phyloP scores from a whole-genome alignment of 1,140 invertebrate genomes.

The Apis dorsata region DNA sequence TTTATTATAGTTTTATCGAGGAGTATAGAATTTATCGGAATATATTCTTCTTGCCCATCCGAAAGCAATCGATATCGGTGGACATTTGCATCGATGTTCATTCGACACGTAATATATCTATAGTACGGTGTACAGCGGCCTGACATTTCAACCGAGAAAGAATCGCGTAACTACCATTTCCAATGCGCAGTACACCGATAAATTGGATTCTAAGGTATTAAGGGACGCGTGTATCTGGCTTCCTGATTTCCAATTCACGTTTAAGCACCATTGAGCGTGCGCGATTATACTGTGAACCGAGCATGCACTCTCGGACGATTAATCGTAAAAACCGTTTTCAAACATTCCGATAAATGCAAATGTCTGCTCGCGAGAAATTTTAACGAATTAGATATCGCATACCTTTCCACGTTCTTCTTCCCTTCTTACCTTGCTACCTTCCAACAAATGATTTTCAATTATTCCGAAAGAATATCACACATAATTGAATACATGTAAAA shows the following conservation, averaged over 20 bases:
- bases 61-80: not conserved
- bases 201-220: constrained; percentile 61
- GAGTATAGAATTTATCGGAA: not conserved
- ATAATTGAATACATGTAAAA: too few species aligned
- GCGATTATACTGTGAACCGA: constrained; percentile 32
- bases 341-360: not conserved
- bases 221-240: constrained; percentile 42
- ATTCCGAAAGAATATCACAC: too few species aligned
- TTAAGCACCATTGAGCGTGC: constrained; percentile 20
- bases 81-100: not conserved
- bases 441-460: not conserved
- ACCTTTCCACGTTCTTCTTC: not conserved
- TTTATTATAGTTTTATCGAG: too few species aligned
- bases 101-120: constrained; percentile 32
- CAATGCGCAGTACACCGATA: constrained; percentile 59
- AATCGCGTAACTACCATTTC: constrained; percentile 60
- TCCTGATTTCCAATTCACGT: constrained; percentile 44
- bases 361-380: not conserved
- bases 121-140: constrained; percentile 25
- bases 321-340: not conserved
- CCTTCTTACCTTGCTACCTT: not conserved
- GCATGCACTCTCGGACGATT: not conserved
- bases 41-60: not conserved
- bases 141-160: constrained; percentile 57
- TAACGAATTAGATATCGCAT: not conserved